Percentiles rank a stretch among this genome's conserved stretches.
Evolutionary conservation across 1,140 invertebrate genomes (phyloP).

Genomic region (Meloidogyne hapla): DNA sequence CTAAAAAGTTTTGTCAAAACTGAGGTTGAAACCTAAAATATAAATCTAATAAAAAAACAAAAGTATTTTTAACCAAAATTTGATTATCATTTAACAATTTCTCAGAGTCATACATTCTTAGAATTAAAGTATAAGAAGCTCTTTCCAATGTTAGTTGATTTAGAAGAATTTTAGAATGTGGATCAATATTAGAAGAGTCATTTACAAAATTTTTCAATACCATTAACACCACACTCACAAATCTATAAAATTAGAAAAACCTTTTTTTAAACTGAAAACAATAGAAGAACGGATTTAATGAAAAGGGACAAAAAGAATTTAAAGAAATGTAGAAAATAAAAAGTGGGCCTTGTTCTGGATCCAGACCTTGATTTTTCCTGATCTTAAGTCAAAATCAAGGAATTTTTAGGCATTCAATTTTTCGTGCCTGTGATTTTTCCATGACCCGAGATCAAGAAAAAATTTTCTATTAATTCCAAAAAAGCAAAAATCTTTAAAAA

Average conservation of each 20-base stretch:
- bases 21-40: slow-evolving; percentile 29
- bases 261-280: no score
- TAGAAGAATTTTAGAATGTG: slow-evolving; percentile 23
- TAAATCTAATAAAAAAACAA: slow-evolving; percentile 5
- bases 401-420: no score
- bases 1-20: slow-evolving; percentile 39
- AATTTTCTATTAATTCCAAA: no score
- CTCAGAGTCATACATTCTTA: slow-evolving; percentile 35
- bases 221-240: slow-evolving; percentile 34
- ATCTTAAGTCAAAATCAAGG: no score
- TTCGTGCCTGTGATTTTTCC: no score
- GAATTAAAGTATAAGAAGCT: slow-evolving; percentile 32
- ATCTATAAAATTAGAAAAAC: slow-evolving; percentile 17
- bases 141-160: slow-evolving; percentile 32
- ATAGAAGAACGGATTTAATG: no score
- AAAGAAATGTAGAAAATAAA: no score
- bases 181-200: slow-evolving; percentile 23
- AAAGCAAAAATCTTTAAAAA: no score
- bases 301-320: no score
- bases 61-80: slow-evolving; percentile 13
- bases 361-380: no score
- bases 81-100: slow-evolving; percentile 24
- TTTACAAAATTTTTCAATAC: slow-evolving; percentile 27
- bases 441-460: no score
- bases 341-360: no score